A percentile compares a stretch with the other conserved stretches of the same genome.
Conservation (phyloP, 2,888 invertebrate species). For the Oxyteleia sp. region DNA sequence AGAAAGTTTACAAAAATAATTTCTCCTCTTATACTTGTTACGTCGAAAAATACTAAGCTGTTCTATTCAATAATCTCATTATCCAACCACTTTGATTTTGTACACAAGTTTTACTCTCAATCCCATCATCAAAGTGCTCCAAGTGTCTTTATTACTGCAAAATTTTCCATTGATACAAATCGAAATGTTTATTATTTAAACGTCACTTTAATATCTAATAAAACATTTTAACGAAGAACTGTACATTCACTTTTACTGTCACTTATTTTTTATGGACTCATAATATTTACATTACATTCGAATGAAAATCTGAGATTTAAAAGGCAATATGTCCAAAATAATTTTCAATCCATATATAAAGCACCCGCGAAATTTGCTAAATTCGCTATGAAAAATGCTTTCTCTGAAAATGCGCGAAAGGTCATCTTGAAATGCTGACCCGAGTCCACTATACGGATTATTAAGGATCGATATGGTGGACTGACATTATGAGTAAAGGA, state of each 20-base stretch:
- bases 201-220: background rate
- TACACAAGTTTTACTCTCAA: background rate
- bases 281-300: background rate
- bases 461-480: conserved; percentile 38
- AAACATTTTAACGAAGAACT: background rate
- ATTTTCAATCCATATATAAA: background rate
- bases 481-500: conserved; percentile 35
- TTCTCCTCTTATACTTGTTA: too few relatives aligned
- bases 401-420: conserved; percentile 34
- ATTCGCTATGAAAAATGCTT: conserved; percentile 9
- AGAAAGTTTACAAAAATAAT: too few relatives aligned
- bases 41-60: background rate
- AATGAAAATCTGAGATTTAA: background rate
- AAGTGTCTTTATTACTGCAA: background rate
- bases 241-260: background rate
- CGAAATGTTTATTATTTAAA: background rate
- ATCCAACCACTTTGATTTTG: too few relatives aligned
- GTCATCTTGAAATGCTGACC: conserved; percentile 38
- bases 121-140: background rate
- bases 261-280: background rate
- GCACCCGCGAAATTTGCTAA: background rate
- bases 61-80: too few relatives aligned
- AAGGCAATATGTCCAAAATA: background rate
- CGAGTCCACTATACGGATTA: conserved; percentile 32
- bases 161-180: background rate